A percentile compares a stretch with the other conserved stretches of the same genome.
phyloP scores from a whole-genome alignment of 2,113 vertebrate species.

The Stegostoma tigrinum region DNA sequence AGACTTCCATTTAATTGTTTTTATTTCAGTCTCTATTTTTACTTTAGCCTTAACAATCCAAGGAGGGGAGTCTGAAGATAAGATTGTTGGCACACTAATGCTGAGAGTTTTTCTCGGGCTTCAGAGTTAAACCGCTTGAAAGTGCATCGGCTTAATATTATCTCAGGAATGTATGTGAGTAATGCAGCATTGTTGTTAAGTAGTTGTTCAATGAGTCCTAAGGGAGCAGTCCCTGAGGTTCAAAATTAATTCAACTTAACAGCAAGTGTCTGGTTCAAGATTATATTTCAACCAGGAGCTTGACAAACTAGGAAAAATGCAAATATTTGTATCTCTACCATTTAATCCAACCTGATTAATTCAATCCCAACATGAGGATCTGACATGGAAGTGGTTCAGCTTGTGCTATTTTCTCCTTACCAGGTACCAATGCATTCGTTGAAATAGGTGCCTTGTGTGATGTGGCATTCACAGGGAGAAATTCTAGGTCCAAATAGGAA shows the following conservation, averaged over 20 bases:
- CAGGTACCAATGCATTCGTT: not conserved
- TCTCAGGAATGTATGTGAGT: not conserved
- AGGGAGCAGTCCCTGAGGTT: not conserved
- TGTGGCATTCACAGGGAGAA: too few species aligned
- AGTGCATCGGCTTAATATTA: not conserved
- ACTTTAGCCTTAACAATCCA: not conserved
- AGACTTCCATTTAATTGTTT: not conserved
- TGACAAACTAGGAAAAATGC: not conserved
- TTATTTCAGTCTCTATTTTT: not conserved
- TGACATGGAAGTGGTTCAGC: not conserved
- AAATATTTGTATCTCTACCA: not conserved
- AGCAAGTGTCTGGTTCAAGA: not conserved
- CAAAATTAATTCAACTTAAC: not conserved
- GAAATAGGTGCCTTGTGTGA: not conserved
- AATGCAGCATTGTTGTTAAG: not conserved
- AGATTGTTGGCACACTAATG: not conserved
- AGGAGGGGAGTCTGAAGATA: not conserved
- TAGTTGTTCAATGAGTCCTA: not conserved
- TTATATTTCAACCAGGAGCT: not conserved
- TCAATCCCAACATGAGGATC: not conserved
- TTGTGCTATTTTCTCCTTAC: not conserved
- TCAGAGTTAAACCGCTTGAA: not conserved
- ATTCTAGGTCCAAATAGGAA: too few species aligned
- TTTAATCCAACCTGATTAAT: not conserved
- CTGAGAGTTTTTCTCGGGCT: not conserved